Evolutionary conservation across 2,797 vertebrate species (phyloP), one percentile per base, ranked within the genome.

Genomic region (Nasua narica): DNA sequence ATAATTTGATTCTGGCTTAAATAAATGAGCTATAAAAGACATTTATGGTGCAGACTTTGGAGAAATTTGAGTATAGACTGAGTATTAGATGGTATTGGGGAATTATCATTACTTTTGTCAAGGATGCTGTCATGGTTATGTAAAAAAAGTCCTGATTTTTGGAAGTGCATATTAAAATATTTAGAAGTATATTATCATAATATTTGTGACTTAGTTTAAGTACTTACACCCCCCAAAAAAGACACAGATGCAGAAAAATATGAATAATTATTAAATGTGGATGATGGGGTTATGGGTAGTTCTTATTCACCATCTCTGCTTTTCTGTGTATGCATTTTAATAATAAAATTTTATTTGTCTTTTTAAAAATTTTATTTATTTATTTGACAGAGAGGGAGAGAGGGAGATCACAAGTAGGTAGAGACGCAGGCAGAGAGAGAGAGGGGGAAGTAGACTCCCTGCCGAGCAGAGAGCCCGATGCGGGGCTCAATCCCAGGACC

Each of bases 1-100:
- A 48, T 11, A 58, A 58, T 81, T 95, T 85, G 72, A 92, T 85
- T 77, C 76, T 92, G 35, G 43, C 52, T 93, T 67, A 90, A 92
- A 92, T 6, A 92, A 90, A 93, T 27, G 5, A 84, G 35, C 52
- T 85, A 69, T 72, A 43, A 87, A 60, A 79, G n/a, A 72, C n/a
- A 40, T 82, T 62, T 56, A 3, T 25, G 40, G 35, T 40, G 9
- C 10, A n/a, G 21, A 77, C 83, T 2, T 46, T 14, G 25, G 15
- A 13, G 12, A 87, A 76, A 74, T 69, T 9, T 72, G 58, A 85
- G n/a, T 96, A 19, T 10, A 65, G 62, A 72, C 69, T 50, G 25
- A n/a, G 23, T 85, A 48, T 88, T 82, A 82, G 35, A 58, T 58
- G 32, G 27, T 74, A 81, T n/a, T 37, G 27, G 32, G 87, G n/a